Conservation (phyloP, 2,797 vertebrate genomes). For the Sphaeramia orbicularis region DNA sequence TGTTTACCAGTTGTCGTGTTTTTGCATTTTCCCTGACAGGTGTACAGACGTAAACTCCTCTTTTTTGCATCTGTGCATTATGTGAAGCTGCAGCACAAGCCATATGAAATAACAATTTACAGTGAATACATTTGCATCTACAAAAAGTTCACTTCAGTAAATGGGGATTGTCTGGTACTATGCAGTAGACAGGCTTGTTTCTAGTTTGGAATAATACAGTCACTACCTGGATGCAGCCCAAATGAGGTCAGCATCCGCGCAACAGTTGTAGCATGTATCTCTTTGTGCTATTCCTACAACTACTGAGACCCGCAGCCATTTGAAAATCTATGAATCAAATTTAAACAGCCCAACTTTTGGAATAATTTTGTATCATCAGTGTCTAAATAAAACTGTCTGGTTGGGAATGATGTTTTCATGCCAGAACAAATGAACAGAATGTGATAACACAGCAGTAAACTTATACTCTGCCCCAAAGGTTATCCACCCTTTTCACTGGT, state of each 20-base stretch:
- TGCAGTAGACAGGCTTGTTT: too few species aligned
- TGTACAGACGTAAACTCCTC: too few species aligned
- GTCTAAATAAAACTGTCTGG: constrained; percentile 61
- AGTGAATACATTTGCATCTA: too few species aligned
- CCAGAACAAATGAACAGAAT: constrained; percentile 57
- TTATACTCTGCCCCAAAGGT: constrained; percentile 44
- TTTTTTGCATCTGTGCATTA: too few species aligned
- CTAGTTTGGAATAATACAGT: background rate
- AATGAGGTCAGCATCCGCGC: constrained; percentile 70
- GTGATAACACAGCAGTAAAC: constrained; percentile 38
- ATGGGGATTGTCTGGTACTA: too few species aligned
- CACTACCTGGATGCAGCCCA: constrained; percentile 57
- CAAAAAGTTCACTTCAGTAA: too few species aligned
- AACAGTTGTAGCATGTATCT: constrained; percentile 57
- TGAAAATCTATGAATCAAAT: constrained; percentile 78
- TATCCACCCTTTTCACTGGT: constrained; percentile 51
- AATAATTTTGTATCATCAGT: constrained; percentile 47
- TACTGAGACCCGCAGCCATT: constrained; percentile 62
- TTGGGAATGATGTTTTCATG: constrained; percentile 60
- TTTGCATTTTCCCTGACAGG: too few species aligned
- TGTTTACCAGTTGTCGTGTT: too few species aligned
- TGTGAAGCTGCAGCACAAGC: too few species aligned
- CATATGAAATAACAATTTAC: too few species aligned
- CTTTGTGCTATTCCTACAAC: constrained; percentile 68
- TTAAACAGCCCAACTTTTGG: constrained; percentile 63